These are phyloP conservation scores for Philopotamus ludificatus DNA, from an alignment of 1,140 invertebrate genomes.

Conservation along the genomic window DNA sequence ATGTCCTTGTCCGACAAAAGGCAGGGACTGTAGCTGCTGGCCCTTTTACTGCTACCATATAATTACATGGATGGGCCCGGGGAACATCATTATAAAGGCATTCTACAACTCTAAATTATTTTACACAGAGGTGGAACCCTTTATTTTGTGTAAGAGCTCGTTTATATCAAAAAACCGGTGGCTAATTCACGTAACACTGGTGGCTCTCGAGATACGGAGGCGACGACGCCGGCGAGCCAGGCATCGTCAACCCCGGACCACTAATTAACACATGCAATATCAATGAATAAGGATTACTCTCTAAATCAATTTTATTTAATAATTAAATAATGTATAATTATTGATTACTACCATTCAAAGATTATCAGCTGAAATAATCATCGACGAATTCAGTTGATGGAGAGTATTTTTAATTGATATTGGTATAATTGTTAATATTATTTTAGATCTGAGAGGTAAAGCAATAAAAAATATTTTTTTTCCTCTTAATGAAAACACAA, in stretches of 20 bases:
- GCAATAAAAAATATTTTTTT: too few species aligned
- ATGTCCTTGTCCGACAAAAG: not conserved
- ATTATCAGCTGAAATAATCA: too few species aligned
- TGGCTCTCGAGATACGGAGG: slow-evolving; percentile 7
- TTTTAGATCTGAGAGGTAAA: too few species aligned
- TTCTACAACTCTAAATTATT: slow-evolving; percentile 20
- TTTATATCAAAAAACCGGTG: slow-evolving; percentile 26
- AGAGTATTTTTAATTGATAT: too few species aligned
- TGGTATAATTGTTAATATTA: too few species aligned
- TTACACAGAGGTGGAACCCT: slow-evolving; percentile 9
- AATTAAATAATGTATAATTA: too few species aligned
- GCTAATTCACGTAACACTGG: slow-evolving; percentile 31
- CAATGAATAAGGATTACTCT: too few species aligned
- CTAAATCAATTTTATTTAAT: too few species aligned
- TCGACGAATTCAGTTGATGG: too few species aligned
- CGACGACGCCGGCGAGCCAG: not conserved
- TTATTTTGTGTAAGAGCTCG: slow-evolving; percentile 10
- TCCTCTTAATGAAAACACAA: too few species aligned
- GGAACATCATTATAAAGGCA: slow-evolving; percentile 15
- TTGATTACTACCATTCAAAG: too few species aligned
- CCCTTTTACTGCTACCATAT: not conserved
- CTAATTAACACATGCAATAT: too few species aligned
- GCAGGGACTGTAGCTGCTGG: not conserved
- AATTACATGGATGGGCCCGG: not conserved
- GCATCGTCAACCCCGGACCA: slow-evolving; percentile 11